Evolutionary conservation across 2,113 vertebrate genomes (phyloP), one percentile per base, ranked within the genome.

Genomic region (Cochlearius cochlearius): DNA sequence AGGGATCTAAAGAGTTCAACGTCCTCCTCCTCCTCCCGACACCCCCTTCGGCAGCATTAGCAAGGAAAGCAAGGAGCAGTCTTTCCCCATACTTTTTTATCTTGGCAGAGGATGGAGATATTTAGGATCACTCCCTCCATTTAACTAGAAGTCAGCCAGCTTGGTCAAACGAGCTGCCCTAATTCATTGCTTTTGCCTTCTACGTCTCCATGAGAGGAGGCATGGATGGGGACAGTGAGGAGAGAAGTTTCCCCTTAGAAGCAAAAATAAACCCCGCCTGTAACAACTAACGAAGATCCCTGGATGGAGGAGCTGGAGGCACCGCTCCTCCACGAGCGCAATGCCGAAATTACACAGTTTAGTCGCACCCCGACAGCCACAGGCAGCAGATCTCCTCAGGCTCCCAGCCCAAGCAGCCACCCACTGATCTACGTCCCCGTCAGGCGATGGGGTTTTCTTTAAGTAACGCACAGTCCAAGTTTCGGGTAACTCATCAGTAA

Each of bases 261-360:
- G 23, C 20, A 30, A 71, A 59, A 92, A 9, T 8, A 41, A 50
- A 86, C 6, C 38, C 38, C 11, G 9, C 13, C 49, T 29, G 49
- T 22, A 64, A 53, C 30, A 55, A 8, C 26, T 59, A n/a, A 77
- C 1, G 3, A 21, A 77, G 3, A 26, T 14, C 22, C 26, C 29
- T 2, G 34, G 30, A 14, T 12, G 53, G 43, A 64, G 43, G 36
- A 72, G 74, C 53, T 63, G 58, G 52, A 62, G 25, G 23, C 50
- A 71, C 18, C 49, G 1, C 43, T 50, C 43, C 52, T 47, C 52
- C 1, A 1, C 14, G 75, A 60, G 34, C 0, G 0, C 4, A 5
- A 26, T 13, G 20, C 82, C 19, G 15, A 21, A n/a, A 67, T 32
- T 3, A 11, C 0, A 11, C 1, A 25, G 20, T 45, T 62, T 38